A percentile compares a stretch with the other conserved stretches of the same genome.
Conservation (phyloP, 2,113 vertebrate genomes). For the Amphiprion percula region DNA sequence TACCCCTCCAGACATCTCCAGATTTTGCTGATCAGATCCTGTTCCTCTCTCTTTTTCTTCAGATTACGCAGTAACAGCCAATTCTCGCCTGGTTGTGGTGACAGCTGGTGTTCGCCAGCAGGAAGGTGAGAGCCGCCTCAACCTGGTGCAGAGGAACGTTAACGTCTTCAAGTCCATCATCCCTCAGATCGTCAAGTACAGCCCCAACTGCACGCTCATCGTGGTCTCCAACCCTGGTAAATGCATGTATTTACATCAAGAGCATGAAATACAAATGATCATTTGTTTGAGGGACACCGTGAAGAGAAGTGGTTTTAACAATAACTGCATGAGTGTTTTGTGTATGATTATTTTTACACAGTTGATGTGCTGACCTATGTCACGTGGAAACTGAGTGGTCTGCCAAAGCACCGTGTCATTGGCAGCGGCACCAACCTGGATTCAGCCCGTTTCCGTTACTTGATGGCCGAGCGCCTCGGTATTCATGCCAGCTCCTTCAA, state of each 20-base stretch:
- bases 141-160: slow-evolving; percentile 97
- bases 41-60: background rate
- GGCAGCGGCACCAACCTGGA: slow-evolving; percentile 98
- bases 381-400: slow-evolving; percentile 98
- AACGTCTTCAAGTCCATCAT: slow-evolving; percentile 96
- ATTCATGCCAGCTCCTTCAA: slow-evolving; percentile 94
- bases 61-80: slow-evolving; percentile 95
- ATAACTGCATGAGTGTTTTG: background rate
- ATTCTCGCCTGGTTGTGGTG: slow-evolving; percentile 94
- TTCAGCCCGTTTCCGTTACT: slow-evolving; percentile 93
- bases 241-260: background rate
- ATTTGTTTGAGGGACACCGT: background rate
- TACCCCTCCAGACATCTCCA: accelerated
- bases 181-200: slow-evolving; percentile 95
- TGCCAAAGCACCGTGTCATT: slow-evolving; percentile 95
- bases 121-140: slow-evolving; percentile 96
- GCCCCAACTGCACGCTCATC: slow-evolving; percentile 92
- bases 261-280: too few relatives aligned
- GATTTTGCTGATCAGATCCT: background rate
- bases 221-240: slow-evolving; percentile 98
- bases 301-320: background rate
- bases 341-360: slow-evolving; percentile 54
- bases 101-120: slow-evolving; percentile 97
- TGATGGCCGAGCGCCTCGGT: slow-evolving; percentile 93
- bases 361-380: slow-evolving; percentile 97